Base-by-base conservation (phyloP, 2,113 vertebrate genomes). In the Enhydra lutris region DNA sequence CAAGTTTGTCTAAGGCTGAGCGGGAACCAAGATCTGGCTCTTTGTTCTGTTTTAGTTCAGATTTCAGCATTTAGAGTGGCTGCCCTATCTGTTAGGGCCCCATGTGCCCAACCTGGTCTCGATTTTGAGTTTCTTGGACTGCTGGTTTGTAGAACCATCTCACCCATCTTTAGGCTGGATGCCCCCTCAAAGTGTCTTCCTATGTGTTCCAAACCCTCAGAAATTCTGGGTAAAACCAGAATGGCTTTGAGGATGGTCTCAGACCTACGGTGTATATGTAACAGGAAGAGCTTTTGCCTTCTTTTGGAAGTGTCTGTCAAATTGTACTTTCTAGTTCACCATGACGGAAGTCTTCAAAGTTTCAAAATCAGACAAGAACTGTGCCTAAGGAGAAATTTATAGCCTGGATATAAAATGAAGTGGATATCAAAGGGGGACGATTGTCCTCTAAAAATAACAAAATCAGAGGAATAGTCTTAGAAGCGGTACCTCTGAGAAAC, bases 391-490 rank as follows among this genome's bases (percentile, higher is more conserved):
- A 91, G 61, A 61, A 79, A 78, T 95, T 91, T 94, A 69, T 80
- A 90, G 61, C n/a, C 42, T 96, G 52, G 52, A 65, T 84, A 74
- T 79, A 96, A 93, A 90, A 83, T 93, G 50, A 94, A 92, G 63
- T 97, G 36, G 57, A 39, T 96, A 97, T 86, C 95, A 96, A 96
- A 97, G 59, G 76, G 47, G 55, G 50, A 23, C 80, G 94, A 94
- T 45, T 97, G 42, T 61, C 83, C 65, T 78, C 82, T 86, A 94
- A 96, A 97, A 95, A 93, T 52, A 95, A 93, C 42, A 85, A 73
- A 93, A 92, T 93, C 31, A 42, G 78, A 95, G 45, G 69, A 92
- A 87, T 87, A 47, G 83, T 92, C 39, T 82, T 87, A 83, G 87
- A 89, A 89, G 24, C 0, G 8, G 79, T 87, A 79, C 6, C 52